These are phyloP conservation scores for Martes flavigula DNA, from an alignment of 2,797 vertebrate genomes.

Conservation along the genomic window DNA sequence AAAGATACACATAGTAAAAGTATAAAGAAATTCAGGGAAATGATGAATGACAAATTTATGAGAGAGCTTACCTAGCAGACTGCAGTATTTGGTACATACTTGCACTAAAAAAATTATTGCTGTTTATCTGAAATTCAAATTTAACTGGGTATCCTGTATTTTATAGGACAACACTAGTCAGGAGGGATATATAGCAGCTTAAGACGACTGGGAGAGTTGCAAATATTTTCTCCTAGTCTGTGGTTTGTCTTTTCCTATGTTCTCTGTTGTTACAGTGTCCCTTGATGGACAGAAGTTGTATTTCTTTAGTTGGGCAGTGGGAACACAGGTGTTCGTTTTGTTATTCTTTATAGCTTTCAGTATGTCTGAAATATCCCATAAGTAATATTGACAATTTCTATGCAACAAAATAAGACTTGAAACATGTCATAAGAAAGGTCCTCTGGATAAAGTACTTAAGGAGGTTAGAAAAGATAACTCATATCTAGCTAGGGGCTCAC, in stretches of 20 bases:
- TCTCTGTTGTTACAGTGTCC: not conserved
- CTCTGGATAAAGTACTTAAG: not conserved
- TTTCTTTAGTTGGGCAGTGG: conserved; percentile 9
- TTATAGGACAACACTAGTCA: not conserved
- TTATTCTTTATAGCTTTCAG: conserved; percentile 38
- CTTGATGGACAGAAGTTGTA: not conserved
- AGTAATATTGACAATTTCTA: conserved; percentile 32
- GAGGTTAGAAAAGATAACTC: not conserved
- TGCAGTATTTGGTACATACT: not conserved
- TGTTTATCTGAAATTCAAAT: conserved; percentile 15
- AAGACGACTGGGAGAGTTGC: not conserved
- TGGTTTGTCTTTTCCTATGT: not conserved
- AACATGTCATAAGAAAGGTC: not conserved
- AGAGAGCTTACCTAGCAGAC: not conserved
- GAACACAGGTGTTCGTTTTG: conserved; percentile 8
- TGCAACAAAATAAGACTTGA: not conserved
- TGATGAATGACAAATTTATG: not conserved
- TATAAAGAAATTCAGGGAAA: not conserved
- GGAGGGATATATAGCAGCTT: not conserved
- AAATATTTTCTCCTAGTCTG: not conserved
- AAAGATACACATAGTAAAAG: not conserved
- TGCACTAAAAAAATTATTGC: not conserved
- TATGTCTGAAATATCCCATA: not conserved
- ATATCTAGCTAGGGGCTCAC: not conserved
- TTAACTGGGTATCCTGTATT: not conserved